Base-by-base conservation (phyloP, 2,888 invertebrate genomes). In the Eilema caniola region DNA sequence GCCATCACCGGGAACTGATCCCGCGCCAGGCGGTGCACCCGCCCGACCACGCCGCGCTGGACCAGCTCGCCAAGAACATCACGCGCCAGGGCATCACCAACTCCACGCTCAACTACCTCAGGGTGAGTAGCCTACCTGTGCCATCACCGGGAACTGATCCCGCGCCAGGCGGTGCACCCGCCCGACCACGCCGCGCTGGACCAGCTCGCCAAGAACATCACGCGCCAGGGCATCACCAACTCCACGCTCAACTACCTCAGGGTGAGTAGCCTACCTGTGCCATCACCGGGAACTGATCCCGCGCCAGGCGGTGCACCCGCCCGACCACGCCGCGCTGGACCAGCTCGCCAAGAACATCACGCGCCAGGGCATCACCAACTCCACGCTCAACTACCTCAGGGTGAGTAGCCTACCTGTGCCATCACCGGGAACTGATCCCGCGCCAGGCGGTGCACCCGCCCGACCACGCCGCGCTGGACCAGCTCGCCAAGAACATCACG, bases 321-420 rank as follows among this genome's bases (percentile, higher is more conserved):
- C 95, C 23, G 99, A 99, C 95, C 99, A 99, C 81, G 96, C 97
- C 85, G 96, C 99, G 94, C 96, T 99, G 75, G 99, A 99, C 93
- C 99, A 99, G 95, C 97, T 99, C 86, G 97, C 98, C 85, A 99
- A 99, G 96, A 99, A 99, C 96, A 99, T 99, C 93, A 99, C 99
- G 69, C 96, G 99, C 83, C 99, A 99, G 95, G 99, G 99, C 87
- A 98, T 99, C 93, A 99, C 99, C 81, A 99, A 98, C 95, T 98
- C 99, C 86, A 99, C 99, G n/a, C n/a, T n/a, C n/a, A n/a, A n/a
- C n/a, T n/a, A n/a, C n/a, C n/a, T n/a, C n/a, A n/a, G n/a, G n/a
- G n/a, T n/a, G n/a, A n/a, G n/a, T n/a, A n/a, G n/a, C n/a, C n/a
- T n/a, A n/a, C n/a, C n/a, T n/a, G n/a, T n/a, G n/a, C n/a, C n/a